phyloP scores from a whole-genome alignment of 2,113 vertebrate genomes.

The Pygoscelis antarcticus region DNA sequence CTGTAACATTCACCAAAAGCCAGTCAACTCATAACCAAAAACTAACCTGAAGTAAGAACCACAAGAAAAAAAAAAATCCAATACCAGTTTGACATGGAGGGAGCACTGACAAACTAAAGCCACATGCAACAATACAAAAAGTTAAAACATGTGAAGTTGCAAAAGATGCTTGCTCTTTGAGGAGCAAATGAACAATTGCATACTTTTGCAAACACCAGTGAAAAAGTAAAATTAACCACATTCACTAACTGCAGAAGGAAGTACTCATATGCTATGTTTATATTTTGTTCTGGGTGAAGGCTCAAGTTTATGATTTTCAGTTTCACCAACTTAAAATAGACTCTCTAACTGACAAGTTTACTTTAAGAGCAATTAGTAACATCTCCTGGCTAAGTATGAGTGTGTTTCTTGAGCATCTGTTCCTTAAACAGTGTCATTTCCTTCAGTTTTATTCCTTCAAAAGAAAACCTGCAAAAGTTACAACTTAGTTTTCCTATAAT shows the following conservation, averaged over 20 bases:
- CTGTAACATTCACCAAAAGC: not conserved
- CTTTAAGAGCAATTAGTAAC: not conserved
- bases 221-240: not conserved
- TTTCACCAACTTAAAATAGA: slow-evolving; percentile 19
- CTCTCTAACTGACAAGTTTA: not conserved
- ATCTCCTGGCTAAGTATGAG: not conserved
- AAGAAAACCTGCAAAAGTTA: not conserved
- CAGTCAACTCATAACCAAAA: not conserved
- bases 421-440: not conserved
- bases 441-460: not conserved
- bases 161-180: not conserved
- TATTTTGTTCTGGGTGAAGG: not conserved
- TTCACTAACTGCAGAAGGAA: slow-evolving; percentile 11
- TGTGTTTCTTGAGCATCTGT: not conserved
- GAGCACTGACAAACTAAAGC: not conserved
- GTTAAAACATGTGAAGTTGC: not conserved
- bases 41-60: not conserved
- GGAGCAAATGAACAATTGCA: not conserved
- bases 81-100: not conserved
- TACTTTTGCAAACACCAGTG: not conserved
- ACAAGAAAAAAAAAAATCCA: not conserved
- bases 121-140: not conserved
- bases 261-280: not conserved
- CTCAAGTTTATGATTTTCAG: slow-evolving; percentile 13
- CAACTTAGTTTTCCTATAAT: not conserved